Conservation (phyloP, 2,113 vertebrate genomes). For the Panurus biarmicus region DNA sequence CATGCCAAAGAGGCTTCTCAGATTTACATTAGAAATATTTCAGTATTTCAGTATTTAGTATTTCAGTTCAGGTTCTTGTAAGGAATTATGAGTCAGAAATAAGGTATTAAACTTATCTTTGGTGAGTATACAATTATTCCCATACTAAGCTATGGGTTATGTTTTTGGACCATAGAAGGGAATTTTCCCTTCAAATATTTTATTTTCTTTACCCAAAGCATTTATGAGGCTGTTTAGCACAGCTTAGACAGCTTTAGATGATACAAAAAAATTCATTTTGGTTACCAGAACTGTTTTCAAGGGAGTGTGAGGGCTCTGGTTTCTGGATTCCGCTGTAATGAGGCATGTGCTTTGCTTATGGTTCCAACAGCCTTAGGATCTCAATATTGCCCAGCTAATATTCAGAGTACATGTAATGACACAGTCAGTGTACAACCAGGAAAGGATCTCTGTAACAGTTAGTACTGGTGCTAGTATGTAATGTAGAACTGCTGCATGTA, state of each 20-base stretch:
- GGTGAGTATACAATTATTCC: not conserved
- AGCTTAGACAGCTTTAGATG: not conserved
- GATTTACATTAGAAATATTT: constrained; percentile 1
- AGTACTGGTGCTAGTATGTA: no score
- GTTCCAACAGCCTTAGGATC: not conserved
- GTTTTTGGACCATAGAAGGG: constrained; percentile 20
- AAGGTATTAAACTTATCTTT: constrained; percentile 19
- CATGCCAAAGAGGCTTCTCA: not conserved
- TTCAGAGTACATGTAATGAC: not conserved
- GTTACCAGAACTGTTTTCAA: not conserved
- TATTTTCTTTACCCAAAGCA: not conserved
- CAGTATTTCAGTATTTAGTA: not conserved
- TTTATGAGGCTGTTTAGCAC: not conserved
- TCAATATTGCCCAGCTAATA: not conserved
- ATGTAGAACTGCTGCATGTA: not conserved
- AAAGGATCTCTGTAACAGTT: not conserved
- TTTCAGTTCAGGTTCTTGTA: not conserved
- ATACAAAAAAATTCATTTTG: not conserved
- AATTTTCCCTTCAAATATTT: not conserved
- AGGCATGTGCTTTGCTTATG: not conserved
- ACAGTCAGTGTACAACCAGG: not conserved
- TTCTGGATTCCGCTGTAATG: not conserved
- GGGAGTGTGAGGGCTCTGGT: not conserved
- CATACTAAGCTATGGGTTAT: not conserved
- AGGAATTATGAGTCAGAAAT: constrained; percentile 21